Evolutionary conservation across 2,888 invertebrate genomes (phyloP).

Genomic region (Phengaris alcon): DNA sequence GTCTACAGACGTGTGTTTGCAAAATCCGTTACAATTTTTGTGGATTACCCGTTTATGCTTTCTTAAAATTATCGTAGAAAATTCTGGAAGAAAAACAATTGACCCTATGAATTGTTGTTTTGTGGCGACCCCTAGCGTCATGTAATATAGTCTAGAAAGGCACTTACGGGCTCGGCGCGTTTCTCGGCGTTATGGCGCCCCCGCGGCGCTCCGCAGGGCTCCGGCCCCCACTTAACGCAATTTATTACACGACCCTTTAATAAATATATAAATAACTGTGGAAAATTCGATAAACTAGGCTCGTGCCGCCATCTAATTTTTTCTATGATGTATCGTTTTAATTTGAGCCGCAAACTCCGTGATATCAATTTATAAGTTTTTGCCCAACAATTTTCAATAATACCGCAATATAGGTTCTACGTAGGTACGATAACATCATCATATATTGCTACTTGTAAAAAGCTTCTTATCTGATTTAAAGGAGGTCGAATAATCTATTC

Average conservation of each 20-base stretch:
- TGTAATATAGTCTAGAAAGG: constrained; percentile 71
- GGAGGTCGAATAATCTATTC: too few species aligned
- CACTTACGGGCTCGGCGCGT: constrained; percentile 70
- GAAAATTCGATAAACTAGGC: constrained; percentile 77
- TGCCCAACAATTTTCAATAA: neutral
- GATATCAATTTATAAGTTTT: constrained; percentile 27
- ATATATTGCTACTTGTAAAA: too few species aligned
- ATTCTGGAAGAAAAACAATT: constrained; percentile 37
- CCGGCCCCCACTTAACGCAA: constrained; percentile 77
- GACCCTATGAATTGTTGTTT: constrained; percentile 41
- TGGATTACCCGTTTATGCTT: neutral
- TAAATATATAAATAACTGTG: constrained; percentile 77
- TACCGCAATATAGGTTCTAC: neutral
- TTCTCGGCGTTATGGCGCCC: constrained; percentile 72
- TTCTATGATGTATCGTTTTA: constrained; percentile 32
- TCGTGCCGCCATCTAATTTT: constrained; percentile 44
- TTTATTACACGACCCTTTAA: constrained; percentile 77
- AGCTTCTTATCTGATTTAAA: too few species aligned
- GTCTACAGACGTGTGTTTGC: too few species aligned
- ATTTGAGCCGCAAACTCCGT: constrained; percentile 27
- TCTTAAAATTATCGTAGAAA: constrained; percentile 28
- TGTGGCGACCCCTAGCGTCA: constrained; percentile 47
- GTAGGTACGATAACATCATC: neutral
- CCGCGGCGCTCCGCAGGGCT: constrained; percentile 68
- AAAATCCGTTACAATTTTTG: neutral